A percentile compares a stretch with the other conserved stretches of the same genome.
These are phyloP conservation scores for Sinella curviseta DNA, from an alignment of 1,140 invertebrate genomes.

Conservation along the genomic window DNA sequence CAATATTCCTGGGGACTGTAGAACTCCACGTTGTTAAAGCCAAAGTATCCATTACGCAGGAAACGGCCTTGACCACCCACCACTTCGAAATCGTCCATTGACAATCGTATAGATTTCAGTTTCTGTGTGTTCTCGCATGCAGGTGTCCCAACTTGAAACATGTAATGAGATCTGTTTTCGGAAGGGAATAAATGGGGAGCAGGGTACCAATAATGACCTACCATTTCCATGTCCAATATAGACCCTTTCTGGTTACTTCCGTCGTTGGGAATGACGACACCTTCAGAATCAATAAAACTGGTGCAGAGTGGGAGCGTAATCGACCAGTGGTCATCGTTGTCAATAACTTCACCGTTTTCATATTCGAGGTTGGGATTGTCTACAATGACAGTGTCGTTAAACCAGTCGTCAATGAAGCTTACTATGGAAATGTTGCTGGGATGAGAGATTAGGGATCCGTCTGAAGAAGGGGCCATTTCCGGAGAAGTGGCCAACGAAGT, in stretches of 20 bases:
- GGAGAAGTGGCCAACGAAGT: background rate
- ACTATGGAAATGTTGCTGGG: background rate
- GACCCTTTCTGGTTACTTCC: background rate
- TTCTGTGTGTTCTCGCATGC: background rate
- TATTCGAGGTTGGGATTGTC: background rate
- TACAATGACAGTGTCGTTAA: background rate
- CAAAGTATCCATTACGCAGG: slow-evolving; percentile 34
- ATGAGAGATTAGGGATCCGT: background rate
- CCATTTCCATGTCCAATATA: background rate
- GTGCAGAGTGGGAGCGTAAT: background rate
- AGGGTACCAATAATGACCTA: background rate
- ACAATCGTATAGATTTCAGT: background rate
- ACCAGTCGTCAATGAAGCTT: background rate
- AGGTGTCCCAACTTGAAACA: background rate
- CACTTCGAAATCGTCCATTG: slow-evolving; percentile 4
- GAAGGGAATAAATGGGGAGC: background rate
- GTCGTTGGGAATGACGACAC: background rate
- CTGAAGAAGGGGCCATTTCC: background rate
- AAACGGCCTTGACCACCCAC: slow-evolving; percentile 16
- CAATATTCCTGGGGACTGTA: slow-evolving; percentile 36
- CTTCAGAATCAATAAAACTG: background rate
- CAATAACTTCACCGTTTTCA: background rate
- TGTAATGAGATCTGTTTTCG: background rate
- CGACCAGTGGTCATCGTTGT: background rate
- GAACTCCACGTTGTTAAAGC: slow-evolving; percentile 27